Conservation (phyloP, 2,888 invertebrate genomes). For the Iselma pallidipennis region DNA sequence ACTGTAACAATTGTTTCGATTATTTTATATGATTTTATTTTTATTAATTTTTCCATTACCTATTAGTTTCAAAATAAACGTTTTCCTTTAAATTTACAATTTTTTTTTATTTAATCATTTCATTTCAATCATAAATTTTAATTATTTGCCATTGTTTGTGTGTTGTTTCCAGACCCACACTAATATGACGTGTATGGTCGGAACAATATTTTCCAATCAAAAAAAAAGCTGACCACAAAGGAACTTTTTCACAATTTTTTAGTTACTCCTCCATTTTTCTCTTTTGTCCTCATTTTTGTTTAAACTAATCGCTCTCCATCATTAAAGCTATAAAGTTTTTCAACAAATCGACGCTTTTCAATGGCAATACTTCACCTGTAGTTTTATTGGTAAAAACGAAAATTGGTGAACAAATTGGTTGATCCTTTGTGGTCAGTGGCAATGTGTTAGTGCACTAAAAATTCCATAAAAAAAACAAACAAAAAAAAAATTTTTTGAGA, state of each 20-base stretch:
- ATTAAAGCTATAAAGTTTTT: too few relatives aligned
- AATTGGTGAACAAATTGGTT: background rate
- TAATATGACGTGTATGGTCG: slow-evolving; percentile 46
- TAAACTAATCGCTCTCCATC: too few relatives aligned
- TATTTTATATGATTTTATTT: slow-evolving; percentile 4
- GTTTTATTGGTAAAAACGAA: background rate
- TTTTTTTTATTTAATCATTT: slow-evolving; percentile 21
- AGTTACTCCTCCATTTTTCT: too few relatives aligned
- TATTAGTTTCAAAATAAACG: too few relatives aligned
- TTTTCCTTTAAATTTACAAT: slow-evolving; percentile 11
- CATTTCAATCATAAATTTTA: slow-evolving; percentile 16
- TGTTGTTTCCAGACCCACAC: slow-evolving; percentile 47
- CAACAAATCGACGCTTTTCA: background rate
- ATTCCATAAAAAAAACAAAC: slow-evolving; percentile 15
- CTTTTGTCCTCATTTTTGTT: too few relatives aligned
- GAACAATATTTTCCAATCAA: slow-evolving; percentile 41
- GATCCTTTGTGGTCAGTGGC: slow-evolving; percentile 36
- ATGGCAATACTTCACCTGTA: background rate
- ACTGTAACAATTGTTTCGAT: background rate
- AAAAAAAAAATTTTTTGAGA: slow-evolving; percentile 26
- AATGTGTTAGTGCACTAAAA: slow-evolving; percentile 41
- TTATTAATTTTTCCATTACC: slow-evolving; percentile 5
- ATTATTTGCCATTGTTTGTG: slow-evolving; percentile 43
- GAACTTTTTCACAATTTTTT: slow-evolving; percentile 5
- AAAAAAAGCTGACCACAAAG: slow-evolving; percentile 35